Percentiles rank a stretch among this genome's conserved stretches.
phyloP scores from a whole-genome alignment of 2,797 vertebrate genomes.

The Anableps anableps region DNA sequence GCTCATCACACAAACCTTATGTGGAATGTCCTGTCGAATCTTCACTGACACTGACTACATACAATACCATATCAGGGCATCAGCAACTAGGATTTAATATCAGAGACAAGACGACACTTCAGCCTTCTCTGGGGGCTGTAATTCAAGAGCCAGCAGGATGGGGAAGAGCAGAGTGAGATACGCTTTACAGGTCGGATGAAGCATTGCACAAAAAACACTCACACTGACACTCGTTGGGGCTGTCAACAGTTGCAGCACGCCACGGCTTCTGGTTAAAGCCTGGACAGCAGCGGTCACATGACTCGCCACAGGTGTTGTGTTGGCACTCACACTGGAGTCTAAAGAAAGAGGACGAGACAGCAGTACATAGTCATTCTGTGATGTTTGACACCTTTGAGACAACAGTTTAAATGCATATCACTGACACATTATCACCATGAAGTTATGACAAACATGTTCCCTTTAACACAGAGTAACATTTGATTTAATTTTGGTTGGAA shows the following conservation, averaged over 20 bases:
- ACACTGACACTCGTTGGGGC: slow-evolving; percentile 88
- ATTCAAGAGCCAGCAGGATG: slow-evolving; percentile 44
- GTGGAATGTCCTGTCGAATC: slow-evolving; percentile 64
- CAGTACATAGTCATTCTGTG: slow-evolving; percentile 20
- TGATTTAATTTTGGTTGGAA: neutral
- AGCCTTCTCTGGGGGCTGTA: slow-evolving; percentile 37
- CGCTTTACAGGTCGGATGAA: slow-evolving; percentile 29
- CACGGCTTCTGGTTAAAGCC: slow-evolving; percentile 91
- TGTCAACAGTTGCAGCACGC: slow-evolving; percentile 83
- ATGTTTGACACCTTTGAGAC: neutral
- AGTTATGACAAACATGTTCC: neutral
- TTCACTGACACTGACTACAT: slow-evolving; percentile 51
- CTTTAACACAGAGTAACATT: neutral
- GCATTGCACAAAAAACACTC: slow-evolving; percentile 66
- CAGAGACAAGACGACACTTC: slow-evolving; percentile 56
- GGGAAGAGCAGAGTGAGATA: slow-evolving; percentile 21
- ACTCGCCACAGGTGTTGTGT: slow-evolving; percentile 93
- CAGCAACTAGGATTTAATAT: slow-evolving; percentile 51
- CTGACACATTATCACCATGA: slow-evolving; percentile 14
- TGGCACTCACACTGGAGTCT: slow-evolving; percentile 91
- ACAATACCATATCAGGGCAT: slow-evolving; percentile 77
- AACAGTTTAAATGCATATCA: slow-evolving; percentile 7
- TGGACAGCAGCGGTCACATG: slow-evolving; percentile 89
- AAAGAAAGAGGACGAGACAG: slow-evolving; percentile 26
- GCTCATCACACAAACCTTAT: slow-evolving; percentile 59